Evolutionary conservation across 2,888 invertebrate species (phyloP), one percentile per base, ranked within the genome.

Genomic region (Xestia c-nigrum): DNA sequence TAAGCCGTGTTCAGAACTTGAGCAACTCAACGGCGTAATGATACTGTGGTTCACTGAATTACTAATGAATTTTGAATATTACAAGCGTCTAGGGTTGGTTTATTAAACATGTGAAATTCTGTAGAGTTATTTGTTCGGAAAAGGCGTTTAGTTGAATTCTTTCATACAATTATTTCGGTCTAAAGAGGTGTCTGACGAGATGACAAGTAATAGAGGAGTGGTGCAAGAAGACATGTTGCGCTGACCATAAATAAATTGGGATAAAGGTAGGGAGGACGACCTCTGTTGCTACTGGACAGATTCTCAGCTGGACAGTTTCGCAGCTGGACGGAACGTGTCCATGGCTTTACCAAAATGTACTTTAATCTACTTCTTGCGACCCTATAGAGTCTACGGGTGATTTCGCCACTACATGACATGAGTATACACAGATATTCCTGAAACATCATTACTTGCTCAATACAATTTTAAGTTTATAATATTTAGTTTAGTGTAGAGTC

Each of bases 11-110:
- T 72, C 21, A 74, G 63, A 52, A 80, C 63, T 74, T 46, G 14
- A 52, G 59, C 61, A 52, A 65, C 61, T 69, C 59, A 31, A 59
- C 21, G 55, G 43, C 47, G 46, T 80, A 70, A 75, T 66, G 64
- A 80, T 83, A 80, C 70, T 80, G 61, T 80, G 65, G 59, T 40
- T 72, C 68, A 75, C 52, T 72, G 66, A 80, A 84, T 80, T 64
- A 59, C 24, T 80, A 70, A 80, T 73, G 72, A 72, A 75, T 67
- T 84, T 71, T 31, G 72, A 70, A 80, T 84, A 84, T 65, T 84
- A 80, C 50, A 67, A 12, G n/a, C 12, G 43, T 55, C 21, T 70
- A 80, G 61, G 83, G 52, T 24, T 69, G 73, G 24, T 0, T 31
- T 21, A 55, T n/a, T 3, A 47, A 72, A 24, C 19, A 19, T 47